Evolutionary conservation across 2,797 vertebrate species (phyloP).

Genomic region (Notamacropus eugenii): DNA sequence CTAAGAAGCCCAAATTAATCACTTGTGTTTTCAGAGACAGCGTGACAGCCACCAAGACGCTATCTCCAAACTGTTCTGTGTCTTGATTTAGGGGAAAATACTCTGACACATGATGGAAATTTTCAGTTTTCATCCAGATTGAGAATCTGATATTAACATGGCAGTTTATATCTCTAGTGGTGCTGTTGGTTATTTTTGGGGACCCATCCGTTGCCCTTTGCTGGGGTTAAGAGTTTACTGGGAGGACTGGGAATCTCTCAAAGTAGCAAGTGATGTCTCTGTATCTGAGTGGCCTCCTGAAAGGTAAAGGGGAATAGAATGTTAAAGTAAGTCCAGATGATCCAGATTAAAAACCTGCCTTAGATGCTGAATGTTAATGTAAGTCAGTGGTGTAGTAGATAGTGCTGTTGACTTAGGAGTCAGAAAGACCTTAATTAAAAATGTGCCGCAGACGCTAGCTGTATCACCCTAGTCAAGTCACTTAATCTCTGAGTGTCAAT

Average conservation of each 20-base stretch:
- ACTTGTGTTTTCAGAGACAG: slow-evolving; percentile 10
- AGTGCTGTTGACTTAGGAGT: neutral
- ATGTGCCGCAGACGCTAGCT: neutral
- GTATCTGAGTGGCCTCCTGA: neutral
- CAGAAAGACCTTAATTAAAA: neutral
- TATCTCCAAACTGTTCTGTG: neutral
- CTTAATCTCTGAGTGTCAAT: neutral
- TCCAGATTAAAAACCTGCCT: neutral
- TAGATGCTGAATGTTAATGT: neutral
- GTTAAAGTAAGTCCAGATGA: neutral
- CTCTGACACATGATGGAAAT: neutral
- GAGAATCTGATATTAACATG: neutral
- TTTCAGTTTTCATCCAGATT: neutral
- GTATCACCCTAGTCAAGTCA: neutral
- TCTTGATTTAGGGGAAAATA: neutral
- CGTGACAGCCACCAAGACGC: neutral
- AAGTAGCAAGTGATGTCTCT: neutral
- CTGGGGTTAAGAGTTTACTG: neutral
- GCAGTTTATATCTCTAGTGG: fast-evolving
- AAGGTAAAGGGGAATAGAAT: neutral
- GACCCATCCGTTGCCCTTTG: neutral
- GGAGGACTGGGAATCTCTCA: neutral
- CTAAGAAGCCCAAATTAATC: slow-evolving; percentile 48
- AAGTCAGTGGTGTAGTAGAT: neutral
- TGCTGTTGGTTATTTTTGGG: neutral